A percentile compares a stretch with the other conserved stretches of the same genome.
Conservation (phyloP, 1,140 invertebrate species). For the Ruditapes philippinarum region DNA sequence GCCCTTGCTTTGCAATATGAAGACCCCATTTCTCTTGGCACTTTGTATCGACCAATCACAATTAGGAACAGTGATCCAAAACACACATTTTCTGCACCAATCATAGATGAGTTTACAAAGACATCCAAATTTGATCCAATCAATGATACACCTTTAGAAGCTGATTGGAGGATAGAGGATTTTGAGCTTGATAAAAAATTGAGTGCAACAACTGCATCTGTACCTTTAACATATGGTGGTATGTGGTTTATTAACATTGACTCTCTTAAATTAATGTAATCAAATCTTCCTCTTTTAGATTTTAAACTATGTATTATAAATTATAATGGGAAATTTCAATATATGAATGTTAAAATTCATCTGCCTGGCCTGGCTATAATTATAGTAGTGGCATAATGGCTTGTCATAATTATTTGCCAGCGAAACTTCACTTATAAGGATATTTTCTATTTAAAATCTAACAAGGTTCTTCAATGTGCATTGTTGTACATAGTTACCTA, state of each 20-base stretch:
- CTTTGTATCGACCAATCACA: constrained; percentile 82
- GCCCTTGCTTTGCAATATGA: constrained; percentile 75
- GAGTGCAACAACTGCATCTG: constrained; percentile 67
- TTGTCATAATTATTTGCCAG: no score
- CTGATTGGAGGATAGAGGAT: constrained; percentile 80
- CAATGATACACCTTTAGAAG: constrained; percentile 72
- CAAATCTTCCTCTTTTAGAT: no score
- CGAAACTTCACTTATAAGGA: no score
- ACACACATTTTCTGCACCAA: constrained; percentile 80
- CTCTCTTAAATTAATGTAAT: no score
- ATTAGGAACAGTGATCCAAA: constrained; percentile 81
- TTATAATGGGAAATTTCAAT: no score
- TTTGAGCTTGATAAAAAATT: constrained; percentile 78
- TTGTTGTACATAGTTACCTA: no score
- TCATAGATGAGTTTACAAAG: constrained; percentile 80
- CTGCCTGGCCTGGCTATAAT: no score
- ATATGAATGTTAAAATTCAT: no score
- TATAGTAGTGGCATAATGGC: no score
- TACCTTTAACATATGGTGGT: constrained; percentile 83
- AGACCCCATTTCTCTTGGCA: constrained; percentile 82
- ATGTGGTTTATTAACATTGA: constrained; percentile 37
- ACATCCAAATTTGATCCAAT: constrained; percentile 83
- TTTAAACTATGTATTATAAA: no score
- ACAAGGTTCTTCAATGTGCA: no score
- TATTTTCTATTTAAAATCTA: no score